Percentiles rank a stretch among this genome's conserved stretches.
These are phyloP conservation scores for Acanthosepion pharaonis DNA, from an alignment of 2,888 invertebrate species.

Conservation along the genomic window DNA sequence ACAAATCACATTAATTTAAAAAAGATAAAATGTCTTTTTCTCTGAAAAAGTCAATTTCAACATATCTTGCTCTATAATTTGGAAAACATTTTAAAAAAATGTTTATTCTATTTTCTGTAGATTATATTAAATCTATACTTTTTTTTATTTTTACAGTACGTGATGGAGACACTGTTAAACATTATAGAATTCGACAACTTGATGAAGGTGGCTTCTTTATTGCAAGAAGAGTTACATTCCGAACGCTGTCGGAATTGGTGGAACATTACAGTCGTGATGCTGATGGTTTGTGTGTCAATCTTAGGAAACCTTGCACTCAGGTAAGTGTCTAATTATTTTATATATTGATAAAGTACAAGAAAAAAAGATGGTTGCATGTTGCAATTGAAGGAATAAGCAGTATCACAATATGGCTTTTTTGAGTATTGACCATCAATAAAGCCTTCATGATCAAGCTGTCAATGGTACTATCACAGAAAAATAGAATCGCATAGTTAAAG, in stretches of 20 bases:
- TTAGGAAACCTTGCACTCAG: slow-evolving; percentile 77
- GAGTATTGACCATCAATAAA: too few relatives aligned
- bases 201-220: slow-evolving; percentile 99
- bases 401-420: too few relatives aligned
- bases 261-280: slow-evolving; percentile 98
- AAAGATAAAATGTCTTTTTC: neutral
- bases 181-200: slow-evolving; percentile 97
- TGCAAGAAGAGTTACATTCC: slow-evolving; percentile 96
- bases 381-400: too few relatives aligned
- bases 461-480: too few relatives aligned
- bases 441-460: too few relatives aligned
- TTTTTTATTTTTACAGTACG: slow-evolving; percentile 82
- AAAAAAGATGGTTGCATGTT: neutral
- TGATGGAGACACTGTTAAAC: slow-evolving; percentile 99
- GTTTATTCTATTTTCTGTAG: neutral
- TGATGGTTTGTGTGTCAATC: slow-evolving; percentile 97
- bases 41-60: neutral
- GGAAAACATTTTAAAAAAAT: neutral
- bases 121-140: neutral
- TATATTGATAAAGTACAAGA: neutral
- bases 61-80: neutral
- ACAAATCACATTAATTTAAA: too few relatives aligned
- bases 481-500: too few relatives aligned
- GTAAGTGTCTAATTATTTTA: slow-evolving; percentile 57
- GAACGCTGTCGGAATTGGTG: slow-evolving; percentile 96